Evolutionary conservation across 2,113 vertebrate genomes (phyloP).

Genomic region (Tychaedon coryphoeus): DNA sequence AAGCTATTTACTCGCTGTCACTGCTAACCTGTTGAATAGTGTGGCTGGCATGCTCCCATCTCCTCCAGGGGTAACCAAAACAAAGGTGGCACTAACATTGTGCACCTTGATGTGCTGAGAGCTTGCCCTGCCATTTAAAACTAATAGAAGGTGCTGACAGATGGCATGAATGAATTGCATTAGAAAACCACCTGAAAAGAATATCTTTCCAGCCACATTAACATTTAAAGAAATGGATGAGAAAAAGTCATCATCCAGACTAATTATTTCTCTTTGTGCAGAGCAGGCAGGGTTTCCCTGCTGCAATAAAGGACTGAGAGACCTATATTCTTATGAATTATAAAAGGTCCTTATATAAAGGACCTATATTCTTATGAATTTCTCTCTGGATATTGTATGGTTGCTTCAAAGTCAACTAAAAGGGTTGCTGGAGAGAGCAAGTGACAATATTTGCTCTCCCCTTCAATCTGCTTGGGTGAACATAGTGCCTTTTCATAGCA

Average conservation of each 20-base stretch:
- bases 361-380: not conserved
- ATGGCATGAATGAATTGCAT: not conserved
- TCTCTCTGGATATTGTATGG: not conserved
- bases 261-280: not conserved
- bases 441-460: not conserved
- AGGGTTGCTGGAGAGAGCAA: not conserved
- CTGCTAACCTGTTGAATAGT: not conserved
- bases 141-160: slow-evolving; percentile 37
- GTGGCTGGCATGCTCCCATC: slow-evolving; percentile 24
- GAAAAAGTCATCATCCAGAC: not conserved
- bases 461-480: not conserved
- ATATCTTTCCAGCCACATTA: not conserved
- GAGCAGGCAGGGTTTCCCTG: not conserved
- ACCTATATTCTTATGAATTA: not conserved
- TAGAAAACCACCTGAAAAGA: slow-evolving; percentile 6
- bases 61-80: slow-evolving; percentile 8
- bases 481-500: not conserved
- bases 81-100: slow-evolving; percentile 48
- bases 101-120: not conserved
- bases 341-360: no score
- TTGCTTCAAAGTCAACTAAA: not conserved
- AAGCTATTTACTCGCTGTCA: slow-evolving; percentile 3
- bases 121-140: not conserved
- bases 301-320: not conserved
- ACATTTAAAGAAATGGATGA: slow-evolving; percentile 16